phyloP scores from a whole-genome alignment of 2,113 vertebrate species.

The Willisornis vidua region DNA sequence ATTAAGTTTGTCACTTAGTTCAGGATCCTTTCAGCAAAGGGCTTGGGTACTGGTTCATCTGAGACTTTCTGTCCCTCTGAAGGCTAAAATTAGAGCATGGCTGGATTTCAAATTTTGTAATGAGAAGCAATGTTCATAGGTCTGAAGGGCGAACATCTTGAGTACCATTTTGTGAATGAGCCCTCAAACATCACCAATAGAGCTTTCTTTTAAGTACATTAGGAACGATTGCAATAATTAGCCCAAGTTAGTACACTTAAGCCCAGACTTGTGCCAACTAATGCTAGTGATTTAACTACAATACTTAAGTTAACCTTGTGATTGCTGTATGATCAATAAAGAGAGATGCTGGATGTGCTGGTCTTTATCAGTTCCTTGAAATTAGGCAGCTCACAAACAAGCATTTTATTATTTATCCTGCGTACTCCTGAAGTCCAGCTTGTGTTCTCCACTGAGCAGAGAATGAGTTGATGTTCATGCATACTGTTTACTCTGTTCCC shows the following conservation, averaged over 20 bases:
- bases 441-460: not conserved
- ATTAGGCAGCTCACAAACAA: not conserved
- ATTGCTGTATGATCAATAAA: not conserved
- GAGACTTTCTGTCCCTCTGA: not conserved
- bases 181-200: not conserved
- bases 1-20: not conserved
- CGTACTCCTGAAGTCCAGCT: not conserved
- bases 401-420: not conserved
- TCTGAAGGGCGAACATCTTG: not conserved
- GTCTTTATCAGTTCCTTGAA: not conserved
- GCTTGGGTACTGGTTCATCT: not conserved
- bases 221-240: not conserved
- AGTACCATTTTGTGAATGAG: not conserved
- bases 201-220: not conserved
- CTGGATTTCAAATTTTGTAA: not conserved
- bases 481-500: not conserved
- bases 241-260: not conserved
- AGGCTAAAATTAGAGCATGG: not conserved
- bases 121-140: not conserved
- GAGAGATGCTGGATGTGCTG: not conserved
- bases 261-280: not conserved
- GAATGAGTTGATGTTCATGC: not conserved
- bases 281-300: not conserved
- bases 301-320: not conserved
- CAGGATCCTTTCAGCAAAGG: conserved; percentile 1